Evolutionary conservation across 2,113 vertebrate species (phyloP).

Genomic region (Chaenocephalus aceratus): DNA sequence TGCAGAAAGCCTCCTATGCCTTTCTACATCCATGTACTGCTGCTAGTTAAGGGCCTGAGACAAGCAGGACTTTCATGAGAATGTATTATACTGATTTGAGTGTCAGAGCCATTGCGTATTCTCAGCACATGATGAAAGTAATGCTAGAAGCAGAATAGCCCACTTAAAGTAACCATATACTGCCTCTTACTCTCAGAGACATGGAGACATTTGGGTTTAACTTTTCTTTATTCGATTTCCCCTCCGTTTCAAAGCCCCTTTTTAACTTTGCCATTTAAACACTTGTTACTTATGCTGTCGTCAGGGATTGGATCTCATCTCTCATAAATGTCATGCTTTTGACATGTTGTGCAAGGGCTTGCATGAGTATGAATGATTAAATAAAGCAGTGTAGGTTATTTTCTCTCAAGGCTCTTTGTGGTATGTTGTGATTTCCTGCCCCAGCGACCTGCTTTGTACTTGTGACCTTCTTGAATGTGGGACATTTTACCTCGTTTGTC

Average conservation of each 20-base stretch:
- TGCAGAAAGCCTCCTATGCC: constrained; percentile 7
- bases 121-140: background rate
- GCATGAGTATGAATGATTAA: constrained; percentile 1
- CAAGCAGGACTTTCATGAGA: background rate
- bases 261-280: background rate
- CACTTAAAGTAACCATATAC: background rate
- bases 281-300: constrained; percentile 2
- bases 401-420: constrained; percentile 5
- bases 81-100: background rate
- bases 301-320: constrained; percentile 40
- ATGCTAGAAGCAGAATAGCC: background rate
- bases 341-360: background rate
- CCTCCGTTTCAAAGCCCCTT: background rate
- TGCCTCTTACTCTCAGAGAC: background rate
- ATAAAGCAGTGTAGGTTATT: background rate
- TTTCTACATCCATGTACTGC: background rate
- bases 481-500: constrained; percentile 17
- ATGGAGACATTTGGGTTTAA: too few species aligned
- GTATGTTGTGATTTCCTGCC: constrained; percentile 22
- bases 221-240: too few species aligned
- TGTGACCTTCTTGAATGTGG: constrained; percentile 8
- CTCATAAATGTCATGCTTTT: constrained; percentile 28
- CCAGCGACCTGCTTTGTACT: constrained; percentile 33
- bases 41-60: background rate
- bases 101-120: background rate